Evolutionary conservation across 2,888 invertebrate genomes (phyloP).

Genomic region (Erebia aethiops): DNA sequence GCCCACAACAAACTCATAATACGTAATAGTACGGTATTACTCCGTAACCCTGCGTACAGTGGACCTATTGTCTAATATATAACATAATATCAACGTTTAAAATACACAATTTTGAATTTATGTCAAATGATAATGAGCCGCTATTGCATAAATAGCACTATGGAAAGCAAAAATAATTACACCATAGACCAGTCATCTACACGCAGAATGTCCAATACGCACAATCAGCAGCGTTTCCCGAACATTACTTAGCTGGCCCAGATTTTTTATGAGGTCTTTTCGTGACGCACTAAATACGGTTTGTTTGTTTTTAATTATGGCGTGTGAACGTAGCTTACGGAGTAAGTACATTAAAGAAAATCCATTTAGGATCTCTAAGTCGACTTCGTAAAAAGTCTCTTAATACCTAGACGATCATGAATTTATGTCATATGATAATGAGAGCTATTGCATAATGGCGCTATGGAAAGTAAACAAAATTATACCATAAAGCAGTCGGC

Average conservation of each 20-base stretch:
- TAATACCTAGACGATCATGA: conserved; percentile 31
- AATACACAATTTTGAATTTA: conserved; percentile 35
- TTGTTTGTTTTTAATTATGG: not conserved
- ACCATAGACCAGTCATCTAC: not conserved
- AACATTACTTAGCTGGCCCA: conserved; percentile 2
- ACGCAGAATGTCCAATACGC: no score
- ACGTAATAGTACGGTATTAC: not conserved
- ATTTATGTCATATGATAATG: conserved; percentile 45
- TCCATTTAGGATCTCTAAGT: no score
- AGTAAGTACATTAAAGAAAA: no score
- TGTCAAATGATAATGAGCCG: conserved; percentile 44
- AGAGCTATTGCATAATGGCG: conserved; percentile 39
- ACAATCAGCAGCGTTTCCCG: not conserved
- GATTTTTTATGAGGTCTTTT: conserved; percentile 6
- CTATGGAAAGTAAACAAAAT: conserved; percentile 36
- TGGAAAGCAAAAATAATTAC: conserved; percentile 35
- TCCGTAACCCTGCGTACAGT: not conserved
- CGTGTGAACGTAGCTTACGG: not conserved
- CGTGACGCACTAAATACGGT: not conserved
- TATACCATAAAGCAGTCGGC: conserved; percentile 3
- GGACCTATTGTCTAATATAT: not conserved
- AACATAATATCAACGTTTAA: conserved; percentile 21
- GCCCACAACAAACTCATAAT: no score
- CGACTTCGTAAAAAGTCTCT: no score
- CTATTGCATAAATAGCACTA: conserved; percentile 39